Conservation (phyloP, 2,113 vertebrate species). For the Charadrius vociferus region DNA sequence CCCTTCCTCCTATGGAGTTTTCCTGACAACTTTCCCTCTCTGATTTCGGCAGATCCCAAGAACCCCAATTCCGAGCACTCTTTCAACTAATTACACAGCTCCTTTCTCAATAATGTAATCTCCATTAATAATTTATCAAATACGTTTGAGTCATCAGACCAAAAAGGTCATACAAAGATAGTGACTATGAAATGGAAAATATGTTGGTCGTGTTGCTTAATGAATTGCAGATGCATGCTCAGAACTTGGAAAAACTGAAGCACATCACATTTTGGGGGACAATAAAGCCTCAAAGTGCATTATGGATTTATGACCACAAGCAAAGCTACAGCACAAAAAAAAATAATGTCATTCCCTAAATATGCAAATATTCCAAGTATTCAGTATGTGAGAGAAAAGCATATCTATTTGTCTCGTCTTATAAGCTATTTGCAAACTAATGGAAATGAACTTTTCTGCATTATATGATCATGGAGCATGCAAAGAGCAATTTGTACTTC, state of each 20-base stretch:
- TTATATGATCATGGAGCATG: neutral
- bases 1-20: neutral
- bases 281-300: neutral
- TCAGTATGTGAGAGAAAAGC: neutral
- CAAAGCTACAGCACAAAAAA: neutral
- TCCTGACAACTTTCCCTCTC: neutral
- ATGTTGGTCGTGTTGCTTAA: neutral
- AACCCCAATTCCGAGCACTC: neutral
- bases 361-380: slow-evolving; percentile 36
- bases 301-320: slow-evolving; percentile 13
- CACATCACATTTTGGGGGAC: neutral
- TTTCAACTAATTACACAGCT: slow-evolving; percentile 1
- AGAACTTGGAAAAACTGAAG: neutral
- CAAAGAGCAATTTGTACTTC: neutral
- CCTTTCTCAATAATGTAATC: neutral
- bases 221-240: slow-evolving; percentile 26
- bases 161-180: slow-evolving; percentile 7
- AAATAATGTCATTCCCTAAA: slow-evolving; percentile 13
- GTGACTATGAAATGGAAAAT: slow-evolving; percentile 25
- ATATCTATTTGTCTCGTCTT: neutral
- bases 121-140: slow-evolving; percentile 19
- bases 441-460: slow-evolving; percentile 35
- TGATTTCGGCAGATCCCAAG: neutral
- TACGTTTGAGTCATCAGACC: slow-evolving; percentile 18
- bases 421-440: slow-evolving; percentile 28